Evolutionary conservation across 1,140 invertebrate genomes (phyloP), one percentile per base, ranked within the genome.

Genomic region (Cydia splendana): DNA sequence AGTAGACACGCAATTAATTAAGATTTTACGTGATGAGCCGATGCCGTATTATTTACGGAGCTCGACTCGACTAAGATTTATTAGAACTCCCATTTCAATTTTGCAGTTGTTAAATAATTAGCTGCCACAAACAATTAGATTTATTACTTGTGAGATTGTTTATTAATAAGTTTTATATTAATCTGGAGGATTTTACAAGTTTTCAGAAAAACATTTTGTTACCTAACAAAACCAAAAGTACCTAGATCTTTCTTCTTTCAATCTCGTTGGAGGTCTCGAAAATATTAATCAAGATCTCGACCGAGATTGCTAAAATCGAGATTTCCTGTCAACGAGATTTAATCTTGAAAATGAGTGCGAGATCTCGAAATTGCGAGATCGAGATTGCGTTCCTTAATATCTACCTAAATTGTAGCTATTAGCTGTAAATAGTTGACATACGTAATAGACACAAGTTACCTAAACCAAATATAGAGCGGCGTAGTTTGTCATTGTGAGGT

Each of bases 1-100:
- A 24, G 24, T 24, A 57, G 57, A 62, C 57, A 62, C 18, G 57
- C 20, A 62, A 62, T 62, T 62, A 24, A 62, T 62, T 62, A 62
- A 62, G 57, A 62, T 24, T 62, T 62, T 62, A 24, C 57, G 57
- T 62, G 57, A 62, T 62, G 57, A 24, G 57, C 57, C 9, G 57
- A 62, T 24, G 57, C 57, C 9, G 20, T 62, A 62, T 62, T 62
- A 62, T 62, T 62, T 62, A 62, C 57, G 18, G 5, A 24, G 57
- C 57, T 24, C 57, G 2, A 62, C 18, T 62, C 57, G 57, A 62
- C 57, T 62, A 62, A 62, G 57, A 24, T 62, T 62, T 62, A 62
- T 62, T 62, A 62, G 18, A 62, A 6, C 57, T 62, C 57, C 18
- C 57, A 24, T 62, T 24, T 62, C 18, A 62, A 62, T 24, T 62